Evolutionary conservation across 2,888 invertebrate genomes (phyloP), one percentile per base, ranked within the genome.

Genomic region (Microdon myrmicae): DNA sequence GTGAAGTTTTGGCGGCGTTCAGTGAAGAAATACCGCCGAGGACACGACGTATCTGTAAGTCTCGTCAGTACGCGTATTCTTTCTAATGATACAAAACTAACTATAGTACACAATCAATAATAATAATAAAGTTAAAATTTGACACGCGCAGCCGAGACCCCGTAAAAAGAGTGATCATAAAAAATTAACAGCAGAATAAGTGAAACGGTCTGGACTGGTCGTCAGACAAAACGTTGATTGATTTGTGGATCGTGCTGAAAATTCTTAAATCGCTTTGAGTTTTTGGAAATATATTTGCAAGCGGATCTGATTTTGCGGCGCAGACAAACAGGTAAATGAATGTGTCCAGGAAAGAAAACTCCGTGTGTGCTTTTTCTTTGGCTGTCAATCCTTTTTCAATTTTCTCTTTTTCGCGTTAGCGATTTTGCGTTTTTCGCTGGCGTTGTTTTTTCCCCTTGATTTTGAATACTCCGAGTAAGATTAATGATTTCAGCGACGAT

Each of bases 171-270:
- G 38, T n/a, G n/a, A 31, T 9, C 2, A 10, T 12, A 23, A 26
- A 8, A 51, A 44, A 34, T 14, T 3, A 12, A 9, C 16, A 38
- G 10, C 2, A 31, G 12, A 44, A 20, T 4, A 48, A 54, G 39
- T 31, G 31, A 55, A 49, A 49, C 44, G 34, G 41, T 47, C 58
- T 25, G 51, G 34, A 55, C 32, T 48, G 34, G 37, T 64, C 56
- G n/a, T 28, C 47, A 25, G 47, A 9, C 54, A 14, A 9, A 29
- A 49, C 45, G 38, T 64, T 64, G 64, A 64, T 58, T 64, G 64
- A 64, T 64, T 64, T 64, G 51, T 51, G 43, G 53, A 64, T 64
- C 64, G 64, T 64, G 64, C 64, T 64, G 64, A 51, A 64, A 51
- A 64, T 64, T 58, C 32, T 47, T 58, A 64, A 64, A 64, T 47